Conservation (phyloP, 2,797 vertebrate genomes). For the Pempheris klunzingeri region DNA sequence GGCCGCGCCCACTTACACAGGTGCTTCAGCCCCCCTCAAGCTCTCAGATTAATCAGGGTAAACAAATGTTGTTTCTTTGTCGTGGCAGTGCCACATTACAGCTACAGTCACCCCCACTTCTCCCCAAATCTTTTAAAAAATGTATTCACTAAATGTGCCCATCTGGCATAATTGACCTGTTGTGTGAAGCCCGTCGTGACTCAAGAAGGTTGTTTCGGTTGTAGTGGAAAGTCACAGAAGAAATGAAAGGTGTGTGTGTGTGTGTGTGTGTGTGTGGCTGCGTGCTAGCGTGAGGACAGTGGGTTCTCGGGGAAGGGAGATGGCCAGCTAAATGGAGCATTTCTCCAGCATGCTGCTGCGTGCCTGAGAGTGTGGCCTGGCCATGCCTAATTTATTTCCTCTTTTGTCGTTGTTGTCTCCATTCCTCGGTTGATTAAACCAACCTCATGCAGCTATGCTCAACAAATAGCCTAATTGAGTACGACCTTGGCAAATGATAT, state of each 20-base stretch:
- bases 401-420: constrained; percentile 85
- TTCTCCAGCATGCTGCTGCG: constrained; percentile 80
- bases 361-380: constrained; percentile 79
- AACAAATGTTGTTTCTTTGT: constrained; percentile 84
- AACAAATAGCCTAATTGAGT: constrained; percentile 88
- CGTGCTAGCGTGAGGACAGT: constrained; percentile 55
- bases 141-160: constrained; percentile 75
- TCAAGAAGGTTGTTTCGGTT: constrained; percentile 67
- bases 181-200: constrained; percentile 65
- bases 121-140: constrained; percentile 54
- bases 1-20: constrained; percentile 79
- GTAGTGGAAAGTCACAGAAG: constrained; percentile 65
- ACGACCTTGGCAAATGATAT: constrained; percentile 88
- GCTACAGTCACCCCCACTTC: constrained; percentile 56
- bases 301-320: constrained; percentile 66
- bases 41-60: constrained; percentile 80
- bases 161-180: constrained; percentile 83
- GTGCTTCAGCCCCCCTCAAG: constrained; percentile 81
- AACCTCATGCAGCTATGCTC: constrained; percentile 86
- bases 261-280: constrained; percentile 30
- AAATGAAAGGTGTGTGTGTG: constrained; percentile 41
- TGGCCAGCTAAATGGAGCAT: constrained; percentile 84
- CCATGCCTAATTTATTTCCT: constrained; percentile 87
- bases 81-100: constrained; percentile 67
- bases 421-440: constrained; percentile 87